A percentile compares a stretch with the other conserved stretches of the same genome.
Conservation (phyloP, 2,888 invertebrate species). For the Bellardia bayeri region DNA sequence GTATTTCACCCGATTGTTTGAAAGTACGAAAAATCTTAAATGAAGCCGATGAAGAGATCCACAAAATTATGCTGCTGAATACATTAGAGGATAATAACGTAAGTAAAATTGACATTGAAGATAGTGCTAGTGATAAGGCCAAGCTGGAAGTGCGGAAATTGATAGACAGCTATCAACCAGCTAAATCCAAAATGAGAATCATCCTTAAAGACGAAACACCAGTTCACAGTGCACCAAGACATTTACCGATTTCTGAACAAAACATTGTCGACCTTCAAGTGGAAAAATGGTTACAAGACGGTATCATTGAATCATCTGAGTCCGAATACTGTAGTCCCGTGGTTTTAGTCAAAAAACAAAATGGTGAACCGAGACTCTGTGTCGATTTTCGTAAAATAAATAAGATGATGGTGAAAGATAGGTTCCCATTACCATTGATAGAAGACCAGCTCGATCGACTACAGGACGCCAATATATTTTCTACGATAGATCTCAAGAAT, state of each 20-base stretch:
- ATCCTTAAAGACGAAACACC: constrained; percentile 70
- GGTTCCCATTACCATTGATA: constrained; percentile 65
- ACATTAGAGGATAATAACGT: not conserved
- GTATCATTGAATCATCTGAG: constrained; percentile 64
- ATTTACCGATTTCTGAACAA: constrained; percentile 49
- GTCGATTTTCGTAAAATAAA: constrained; percentile 66
- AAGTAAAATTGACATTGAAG: constrained; percentile 43
- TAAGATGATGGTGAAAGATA: constrained; percentile 61
- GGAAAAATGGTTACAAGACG: constrained; percentile 50
- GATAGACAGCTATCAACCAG: no score
- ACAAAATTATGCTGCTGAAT: constrained; percentile 42
- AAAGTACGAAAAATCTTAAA: no score
- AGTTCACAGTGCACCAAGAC: constrained; percentile 45
- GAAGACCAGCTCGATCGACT: constrained; percentile 66
- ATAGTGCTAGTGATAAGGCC: not conserved
- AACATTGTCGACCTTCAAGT: constrained; percentile 54
- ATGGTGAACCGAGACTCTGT: constrained; percentile 62
- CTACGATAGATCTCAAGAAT: constrained; percentile 63
- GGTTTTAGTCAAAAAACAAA: no score
- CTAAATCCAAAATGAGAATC: constrained; percentile 56
- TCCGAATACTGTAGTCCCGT: constrained; percentile 71
- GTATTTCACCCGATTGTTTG: no score
- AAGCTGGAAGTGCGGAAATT: constrained; percentile 17
- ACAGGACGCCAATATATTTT: constrained; percentile 62
- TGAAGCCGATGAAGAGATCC: no score